phyloP scores from a whole-genome alignment of 2,888 invertebrate species.

The Trichogramma dendrolimi region DNA sequence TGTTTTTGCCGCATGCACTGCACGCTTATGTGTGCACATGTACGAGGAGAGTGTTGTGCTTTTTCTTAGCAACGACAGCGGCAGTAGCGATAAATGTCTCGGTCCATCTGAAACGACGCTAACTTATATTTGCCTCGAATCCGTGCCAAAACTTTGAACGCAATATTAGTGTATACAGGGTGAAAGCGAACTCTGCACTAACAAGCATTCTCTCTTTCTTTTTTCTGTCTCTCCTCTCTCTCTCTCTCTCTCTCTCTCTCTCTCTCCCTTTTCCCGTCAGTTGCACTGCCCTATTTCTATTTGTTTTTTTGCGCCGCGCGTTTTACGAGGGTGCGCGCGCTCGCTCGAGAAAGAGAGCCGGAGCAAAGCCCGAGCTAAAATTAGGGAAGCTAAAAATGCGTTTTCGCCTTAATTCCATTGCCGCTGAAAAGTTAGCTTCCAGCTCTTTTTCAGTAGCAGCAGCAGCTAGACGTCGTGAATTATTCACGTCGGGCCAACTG shows the following conservation, averaged over 20 bases:
- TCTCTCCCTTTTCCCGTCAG: background rate
- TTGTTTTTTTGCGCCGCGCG: too few relatives aligned
- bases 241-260: background rate
- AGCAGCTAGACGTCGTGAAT: too few relatives aligned
- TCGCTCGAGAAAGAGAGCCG: too few relatives aligned
- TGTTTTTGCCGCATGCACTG: conserved; percentile 4
- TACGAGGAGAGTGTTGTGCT: too few relatives aligned
- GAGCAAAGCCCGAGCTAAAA: too few relatives aligned
- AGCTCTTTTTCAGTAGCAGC: too few relatives aligned
- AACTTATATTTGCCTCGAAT: background rate
- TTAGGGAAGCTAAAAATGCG: too few relatives aligned
- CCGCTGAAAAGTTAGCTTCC: too few relatives aligned
- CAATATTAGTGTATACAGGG: background rate
- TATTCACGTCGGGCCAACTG: too few relatives aligned
- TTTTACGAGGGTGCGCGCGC: too few relatives aligned
- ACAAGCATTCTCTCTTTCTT: background rate
- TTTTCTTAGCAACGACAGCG: background rate
- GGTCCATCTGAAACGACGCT: conserved; percentile 7
- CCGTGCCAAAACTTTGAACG: background rate
- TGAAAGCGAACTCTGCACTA: background rate
- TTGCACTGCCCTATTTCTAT: too few relatives aligned
- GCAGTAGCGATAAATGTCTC: conserved; percentile 10
- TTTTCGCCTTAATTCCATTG: too few relatives aligned
- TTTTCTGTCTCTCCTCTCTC: background rate
- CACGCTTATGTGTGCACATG: background rate